Conservation (phyloP, 2,113 vertebrate species). For the Chionodraco myersi region DNA sequence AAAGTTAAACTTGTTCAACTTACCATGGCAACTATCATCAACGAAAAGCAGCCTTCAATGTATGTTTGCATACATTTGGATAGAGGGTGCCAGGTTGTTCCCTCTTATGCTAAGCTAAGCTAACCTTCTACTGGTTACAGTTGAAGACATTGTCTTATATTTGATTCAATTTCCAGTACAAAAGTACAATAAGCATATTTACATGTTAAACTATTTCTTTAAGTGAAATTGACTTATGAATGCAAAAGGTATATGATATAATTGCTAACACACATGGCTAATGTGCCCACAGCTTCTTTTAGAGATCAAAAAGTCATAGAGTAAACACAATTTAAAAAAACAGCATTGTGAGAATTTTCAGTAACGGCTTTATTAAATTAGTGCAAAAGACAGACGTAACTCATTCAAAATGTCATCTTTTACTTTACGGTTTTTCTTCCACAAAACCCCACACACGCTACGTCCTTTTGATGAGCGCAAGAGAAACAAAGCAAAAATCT, state of each 20-base stretch:
- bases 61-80: neutral
- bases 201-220: neutral
- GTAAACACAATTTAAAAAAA: slow-evolving; percentile 35
- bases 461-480: slow-evolving; percentile 69
- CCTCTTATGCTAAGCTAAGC: neutral
- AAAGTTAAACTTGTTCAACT: neutral
- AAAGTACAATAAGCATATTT: too few species aligned
- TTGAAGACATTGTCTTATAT: neutral
- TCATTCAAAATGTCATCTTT: slow-evolving; percentile 86
- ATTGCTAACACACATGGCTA: neutral
- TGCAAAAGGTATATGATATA: neutral
- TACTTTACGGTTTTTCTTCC: slow-evolving; percentile 74
- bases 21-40: neutral
- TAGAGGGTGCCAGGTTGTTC: neutral
- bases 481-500: slow-evolving; percentile 61
- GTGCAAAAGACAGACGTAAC: slow-evolving; percentile 89
- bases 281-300: neutral
- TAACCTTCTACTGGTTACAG: neutral
- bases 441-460: slow-evolving; percentile 67
- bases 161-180: too few species aligned
- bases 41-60: neutral
- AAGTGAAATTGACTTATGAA: neutral
- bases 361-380: slow-evolving; percentile 90
- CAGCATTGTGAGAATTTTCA: slow-evolving; percentile 78
- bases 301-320: neutral